Evolutionary conservation across 2,888 invertebrate species (phyloP).

Genomic region (Sycophila texana): DNA sequence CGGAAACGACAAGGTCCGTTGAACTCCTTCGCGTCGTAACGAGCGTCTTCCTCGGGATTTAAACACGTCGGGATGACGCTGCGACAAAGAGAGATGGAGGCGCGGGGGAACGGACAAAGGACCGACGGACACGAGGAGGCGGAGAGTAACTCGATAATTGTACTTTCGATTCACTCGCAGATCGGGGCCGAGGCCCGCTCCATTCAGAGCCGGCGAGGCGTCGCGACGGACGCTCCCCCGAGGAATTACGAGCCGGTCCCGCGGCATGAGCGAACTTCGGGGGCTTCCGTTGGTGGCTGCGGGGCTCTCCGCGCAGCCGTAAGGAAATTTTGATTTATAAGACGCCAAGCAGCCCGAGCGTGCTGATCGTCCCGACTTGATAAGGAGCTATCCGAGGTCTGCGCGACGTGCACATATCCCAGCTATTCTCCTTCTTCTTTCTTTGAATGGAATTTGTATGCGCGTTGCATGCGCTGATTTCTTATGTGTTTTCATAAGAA

Average conservation of each 20-base stretch:
- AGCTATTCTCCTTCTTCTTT: too few relatives aligned
- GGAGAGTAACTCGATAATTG: slow-evolving; percentile 45
- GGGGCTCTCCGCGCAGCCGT: not conserved
- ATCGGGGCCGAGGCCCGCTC: not conserved
- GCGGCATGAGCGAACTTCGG: slow-evolving; percentile 6
- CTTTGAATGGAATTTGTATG: too few relatives aligned
- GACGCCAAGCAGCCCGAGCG: too few relatives aligned
- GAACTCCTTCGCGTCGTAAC: not conserved
- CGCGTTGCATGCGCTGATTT: too few relatives aligned
- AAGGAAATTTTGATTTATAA: slow-evolving; percentile 45
- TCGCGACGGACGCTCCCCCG: not conserved
- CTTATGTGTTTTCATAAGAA: too few relatives aligned
- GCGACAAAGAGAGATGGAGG: not conserved
- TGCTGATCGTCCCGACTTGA: too few relatives aligned
- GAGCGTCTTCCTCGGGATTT: too few relatives aligned
- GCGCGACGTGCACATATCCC: too few relatives aligned
- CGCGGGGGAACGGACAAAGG: not conserved
- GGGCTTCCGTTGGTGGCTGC: not conserved
- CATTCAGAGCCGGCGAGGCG: slow-evolving; percentile 10
- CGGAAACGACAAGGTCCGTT: not conserved
- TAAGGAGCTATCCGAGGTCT: too few relatives aligned
- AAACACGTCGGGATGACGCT: not conserved
- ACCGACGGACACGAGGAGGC: not conserved
- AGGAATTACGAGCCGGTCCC: not conserved
- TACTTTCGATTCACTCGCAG: slow-evolving; percentile 51